Base-by-base conservation (phyloP, 2,888 invertebrate species). In the Lasius platythorax region DNA sequence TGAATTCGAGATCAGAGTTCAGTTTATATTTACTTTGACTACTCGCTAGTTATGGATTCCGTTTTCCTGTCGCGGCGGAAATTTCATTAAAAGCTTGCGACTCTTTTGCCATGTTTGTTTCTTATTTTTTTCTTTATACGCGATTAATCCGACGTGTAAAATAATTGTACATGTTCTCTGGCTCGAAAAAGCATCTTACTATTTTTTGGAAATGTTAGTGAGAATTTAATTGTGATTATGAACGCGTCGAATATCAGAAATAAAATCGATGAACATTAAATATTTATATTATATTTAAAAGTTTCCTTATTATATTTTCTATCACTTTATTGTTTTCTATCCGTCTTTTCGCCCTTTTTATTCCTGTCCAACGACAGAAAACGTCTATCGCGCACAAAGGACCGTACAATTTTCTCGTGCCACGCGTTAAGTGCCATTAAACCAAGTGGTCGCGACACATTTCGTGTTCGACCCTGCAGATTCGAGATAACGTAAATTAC, bases 401-500 rank as follows among this genome's bases (percentile, higher is more conserved):
- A 81, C 79, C 79, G 37, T 81, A 81, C 73, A 81, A 81, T 81
- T 81, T 81, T 81, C 46, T 50, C 73, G 70, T 58, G 79, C 63
- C 50, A 61, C 79, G 61, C 83, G 78, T 76, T 70, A 83, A 83
- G 63, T 83, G 79, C 79, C 68, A 83, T 83, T 83, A 83, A 78
- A 79, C 68, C 68, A 78, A 78, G 83, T 78, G 83, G 83, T 43
- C 67, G 79, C 83, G 79, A 83, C 78, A 70, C 83, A 70, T 83
- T 78, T 78, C 68, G 78, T 70, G 79, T 83, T 70, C 79, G 79
- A 61, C 63, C 83, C 78, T n/a, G 83, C 68, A 79, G 79, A 78
- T 78, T 78, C 63, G 23, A 79, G 83, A 78, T 78, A 83, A 83
- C 68, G 83, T 79, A 73, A 79, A 81, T 81, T 70, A 81, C 72